Percentiles rank a stretch among this genome's conserved stretches.
These are phyloP conservation scores for Ecliptopera silaceata DNA, from an alignment of 2,888 invertebrate species.

Conservation along the genomic window DNA sequence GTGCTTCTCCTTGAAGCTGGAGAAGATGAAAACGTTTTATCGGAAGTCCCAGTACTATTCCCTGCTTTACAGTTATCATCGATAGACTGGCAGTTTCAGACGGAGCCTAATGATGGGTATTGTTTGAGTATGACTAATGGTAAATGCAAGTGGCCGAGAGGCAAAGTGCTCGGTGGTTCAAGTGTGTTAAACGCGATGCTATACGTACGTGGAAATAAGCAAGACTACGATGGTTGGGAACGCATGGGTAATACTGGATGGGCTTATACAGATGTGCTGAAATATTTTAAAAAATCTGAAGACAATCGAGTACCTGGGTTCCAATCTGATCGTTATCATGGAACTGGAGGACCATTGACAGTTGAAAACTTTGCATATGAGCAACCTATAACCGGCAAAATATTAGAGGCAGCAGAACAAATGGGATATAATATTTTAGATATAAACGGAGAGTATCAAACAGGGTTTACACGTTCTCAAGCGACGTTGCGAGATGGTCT, in stretches of 20 bases:
- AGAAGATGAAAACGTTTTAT: conserved; percentile 87
- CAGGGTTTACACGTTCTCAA: conserved; percentile 90
- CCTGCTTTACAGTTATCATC: conserved; percentile 88
- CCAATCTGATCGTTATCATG: conserved; percentile 85
- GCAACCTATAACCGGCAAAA: conserved; percentile 87
- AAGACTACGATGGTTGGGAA: conserved; percentile 94
- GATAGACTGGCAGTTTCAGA: conserved; percentile 92
- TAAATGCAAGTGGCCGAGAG: conserved; percentile 90
- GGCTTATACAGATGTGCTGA: conserved; percentile 88
- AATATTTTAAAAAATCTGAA: conserved; percentile 92
- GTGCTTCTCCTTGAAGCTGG: conserved; percentile 92
- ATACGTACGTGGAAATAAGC: conserved; percentile 91
- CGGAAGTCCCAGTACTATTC: conserved; percentile 88
- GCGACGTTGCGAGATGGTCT: conserved; percentile 90
- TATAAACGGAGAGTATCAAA: conserved; percentile 90
- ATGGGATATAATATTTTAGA: conserved; percentile 88
- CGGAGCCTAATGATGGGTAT: conserved; percentile 87
- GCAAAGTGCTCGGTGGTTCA: conserved; percentile 90
- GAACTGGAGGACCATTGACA: conserved; percentile 87
- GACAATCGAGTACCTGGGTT: conserved; percentile 87
- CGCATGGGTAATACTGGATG: conserved; percentile 89
- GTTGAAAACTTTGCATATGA: conserved; percentile 88
- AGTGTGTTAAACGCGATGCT: conserved; percentile 95
- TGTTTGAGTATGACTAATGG: conserved; percentile 87
- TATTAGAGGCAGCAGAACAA: conserved; percentile 87